Evolutionary conservation across 2,797 vertebrate genomes (phyloP).

Genomic region (Rhinogobio ventralis): DNA sequence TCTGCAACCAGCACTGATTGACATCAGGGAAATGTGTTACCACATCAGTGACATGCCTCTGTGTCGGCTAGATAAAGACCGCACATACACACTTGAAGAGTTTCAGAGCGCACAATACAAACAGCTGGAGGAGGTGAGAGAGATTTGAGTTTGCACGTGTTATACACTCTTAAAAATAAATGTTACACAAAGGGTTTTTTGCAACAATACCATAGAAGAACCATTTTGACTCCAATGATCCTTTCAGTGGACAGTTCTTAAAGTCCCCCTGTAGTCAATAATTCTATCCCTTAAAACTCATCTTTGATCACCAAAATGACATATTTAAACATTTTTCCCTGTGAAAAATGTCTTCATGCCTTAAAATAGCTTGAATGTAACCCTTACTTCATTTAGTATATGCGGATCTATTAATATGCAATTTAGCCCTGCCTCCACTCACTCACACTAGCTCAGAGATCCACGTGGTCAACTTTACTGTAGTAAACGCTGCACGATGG

Average conservation of each 20-base stretch:
- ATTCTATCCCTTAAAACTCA: too few relatives aligned
- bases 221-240: not conserved
- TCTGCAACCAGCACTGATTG: slow-evolving; percentile 81
- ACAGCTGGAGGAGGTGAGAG: slow-evolving; percentile 72
- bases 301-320: too few relatives aligned
- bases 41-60: slow-evolving; percentile 78
- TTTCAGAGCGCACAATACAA: slow-evolving; percentile 76
- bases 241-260: not conserved
- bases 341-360: too few relatives aligned
- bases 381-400: too few relatives aligned
- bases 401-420: too few relatives aligned
- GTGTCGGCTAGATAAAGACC: slow-evolving; percentile 77
- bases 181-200: not conserved
- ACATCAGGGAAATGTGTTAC: slow-evolving; percentile 84
- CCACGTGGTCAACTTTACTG: too few relatives aligned
- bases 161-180: not conserved
- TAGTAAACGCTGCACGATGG: too few relatives aligned
- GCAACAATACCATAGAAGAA: not conserved
- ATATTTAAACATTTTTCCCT: too few relatives aligned
- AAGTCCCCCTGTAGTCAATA: too few relatives aligned
- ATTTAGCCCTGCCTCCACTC: too few relatives aligned
- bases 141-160: not conserved
- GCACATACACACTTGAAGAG: slow-evolving; percentile 80
- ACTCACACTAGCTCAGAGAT: too few relatives aligned
- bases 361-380: too few relatives aligned